Percentiles rank a stretch among this genome's conserved stretches.
Evolutionary conservation across 2,113 vertebrate genomes (phyloP).

Genomic region (Oxyruncus cristatus): DNA sequence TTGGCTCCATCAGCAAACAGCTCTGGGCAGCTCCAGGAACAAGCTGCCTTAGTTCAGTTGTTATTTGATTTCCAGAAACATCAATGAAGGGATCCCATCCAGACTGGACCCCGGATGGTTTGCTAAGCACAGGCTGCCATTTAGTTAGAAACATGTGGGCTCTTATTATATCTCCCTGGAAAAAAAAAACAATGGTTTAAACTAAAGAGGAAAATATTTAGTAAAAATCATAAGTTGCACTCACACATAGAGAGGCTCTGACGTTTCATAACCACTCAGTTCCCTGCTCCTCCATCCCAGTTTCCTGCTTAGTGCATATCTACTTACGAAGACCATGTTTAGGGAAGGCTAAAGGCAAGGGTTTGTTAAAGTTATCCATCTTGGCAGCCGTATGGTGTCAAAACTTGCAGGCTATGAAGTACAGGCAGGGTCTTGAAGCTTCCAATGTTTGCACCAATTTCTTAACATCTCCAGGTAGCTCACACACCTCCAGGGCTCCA

Average conservation of each 20-base stretch:
- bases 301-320: neutral
- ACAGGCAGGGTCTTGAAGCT: neutral
- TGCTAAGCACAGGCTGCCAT: neutral
- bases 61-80: constrained; percentile 6
- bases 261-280: neutral
- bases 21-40: neutral
- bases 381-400: neutral
- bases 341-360: neutral
- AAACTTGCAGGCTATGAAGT: neutral
- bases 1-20: neutral
- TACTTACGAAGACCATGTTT: neutral
- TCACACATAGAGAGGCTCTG: neutral
- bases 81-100: neutral
- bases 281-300: neutral
- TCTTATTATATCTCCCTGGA: neutral
- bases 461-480: neutral
- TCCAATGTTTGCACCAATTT: neutral
- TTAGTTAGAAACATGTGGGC: constrained; percentile 44
- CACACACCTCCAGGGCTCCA: neutral
- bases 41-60: neutral
- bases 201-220: neutral
- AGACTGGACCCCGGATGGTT: neutral
- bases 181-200: neutral
- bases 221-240: neutral
- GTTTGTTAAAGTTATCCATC: neutral